Conservation (phyloP, 2,888 invertebrate species). For the Blastobasis lacticolella region DNA sequence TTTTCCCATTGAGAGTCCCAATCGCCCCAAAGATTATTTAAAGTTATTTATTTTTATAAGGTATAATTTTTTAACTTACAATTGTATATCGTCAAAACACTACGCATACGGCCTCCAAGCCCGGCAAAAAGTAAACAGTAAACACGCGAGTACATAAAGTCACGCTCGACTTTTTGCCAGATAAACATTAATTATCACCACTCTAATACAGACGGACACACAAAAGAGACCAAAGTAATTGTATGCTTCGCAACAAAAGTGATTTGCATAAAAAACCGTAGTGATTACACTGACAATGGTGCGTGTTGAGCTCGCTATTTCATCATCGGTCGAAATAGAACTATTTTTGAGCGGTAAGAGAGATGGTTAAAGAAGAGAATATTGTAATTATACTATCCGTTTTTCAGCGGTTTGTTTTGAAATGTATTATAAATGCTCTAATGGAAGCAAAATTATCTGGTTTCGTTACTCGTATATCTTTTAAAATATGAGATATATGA, state of each 20-base stretch:
- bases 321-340: constrained; percentile 4
- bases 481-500: too few relatives aligned
- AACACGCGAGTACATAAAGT: constrained; percentile 3
- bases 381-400: too few relatives aligned
- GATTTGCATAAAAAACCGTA: constrained; percentile 10
- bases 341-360: too few relatives aligned
- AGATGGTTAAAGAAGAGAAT: too few relatives aligned
- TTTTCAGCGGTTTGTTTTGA: too few relatives aligned
- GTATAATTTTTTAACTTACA: background rate
- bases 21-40: background rate
- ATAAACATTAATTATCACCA: constrained; percentile 23
- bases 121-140: constrained; percentile 4
- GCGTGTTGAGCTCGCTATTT: constrained; percentile 1
- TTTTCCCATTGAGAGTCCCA: background rate
- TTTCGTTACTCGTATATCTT: too few relatives aligned
- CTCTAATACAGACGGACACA: constrained; percentile 14
- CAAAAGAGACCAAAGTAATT: constrained; percentile 14
- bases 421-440: too few relatives aligned
- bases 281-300: constrained; percentile 8
- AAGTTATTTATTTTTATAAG: background rate
- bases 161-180: constrained; percentile 17
- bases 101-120: background rate
- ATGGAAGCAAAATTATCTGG: too few relatives aligned
- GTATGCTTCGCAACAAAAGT: constrained; percentile 9
- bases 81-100: background rate